A percentile compares a stretch with the other conserved stretches of the same genome.
These are phyloP conservation scores for Tetrax tetrax DNA, from an alignment of 2,113 vertebrate genomes.

Conservation along the genomic window DNA sequence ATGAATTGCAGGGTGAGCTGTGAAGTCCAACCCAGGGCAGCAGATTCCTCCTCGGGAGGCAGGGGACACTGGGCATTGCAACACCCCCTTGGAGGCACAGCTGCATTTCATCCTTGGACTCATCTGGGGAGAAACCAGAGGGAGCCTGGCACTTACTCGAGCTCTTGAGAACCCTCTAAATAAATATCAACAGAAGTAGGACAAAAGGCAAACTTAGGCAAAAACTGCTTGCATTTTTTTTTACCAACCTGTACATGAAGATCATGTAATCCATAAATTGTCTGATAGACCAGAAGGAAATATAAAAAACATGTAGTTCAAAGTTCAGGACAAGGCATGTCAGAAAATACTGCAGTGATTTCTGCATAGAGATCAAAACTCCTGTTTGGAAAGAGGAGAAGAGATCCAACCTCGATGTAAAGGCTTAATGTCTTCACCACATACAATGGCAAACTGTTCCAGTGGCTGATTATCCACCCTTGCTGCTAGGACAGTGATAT, in stretches of 20 bases:
- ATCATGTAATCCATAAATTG: not conserved
- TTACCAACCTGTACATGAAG: not conserved
- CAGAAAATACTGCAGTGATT: not conserved
- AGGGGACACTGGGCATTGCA: not conserved
- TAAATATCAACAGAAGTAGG: not conserved
- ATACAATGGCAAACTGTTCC: not conserved
- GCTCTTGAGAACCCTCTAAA: not conserved
- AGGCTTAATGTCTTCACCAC: not conserved
- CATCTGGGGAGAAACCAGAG: no score
- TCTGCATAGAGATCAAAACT: not conserved
- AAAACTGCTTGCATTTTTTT: not conserved
- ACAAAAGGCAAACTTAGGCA: not conserved
- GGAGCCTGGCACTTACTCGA: not conserved
- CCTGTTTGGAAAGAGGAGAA: not conserved
- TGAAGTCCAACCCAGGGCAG: not conserved
- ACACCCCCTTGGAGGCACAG: not conserved
- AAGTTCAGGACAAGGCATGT: rapidly evolving
- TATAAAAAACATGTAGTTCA: not conserved
- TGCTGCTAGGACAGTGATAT: not conserved
- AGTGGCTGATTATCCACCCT: not conserved
- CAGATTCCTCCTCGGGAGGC: not conserved
- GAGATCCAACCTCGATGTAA: not conserved
- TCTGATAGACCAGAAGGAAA: not conserved
- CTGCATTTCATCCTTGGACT: not conserved
- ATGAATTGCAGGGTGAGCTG: not conserved